Base-by-base conservation (phyloP, 2,888 invertebrate species). In the Pseudococcus longispinus region DNA sequence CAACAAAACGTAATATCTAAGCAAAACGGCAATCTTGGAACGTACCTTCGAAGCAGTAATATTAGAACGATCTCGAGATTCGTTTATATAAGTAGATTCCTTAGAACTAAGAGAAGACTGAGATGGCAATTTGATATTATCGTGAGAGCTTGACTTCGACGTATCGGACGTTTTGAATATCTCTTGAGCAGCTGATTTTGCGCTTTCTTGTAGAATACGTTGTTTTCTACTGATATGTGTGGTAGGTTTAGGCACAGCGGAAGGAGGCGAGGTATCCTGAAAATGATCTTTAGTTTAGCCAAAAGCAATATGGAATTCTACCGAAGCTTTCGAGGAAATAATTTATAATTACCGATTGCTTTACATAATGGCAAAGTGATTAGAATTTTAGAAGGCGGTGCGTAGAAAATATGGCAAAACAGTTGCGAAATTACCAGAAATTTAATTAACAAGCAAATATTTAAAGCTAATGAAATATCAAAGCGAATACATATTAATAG, bases 201-300 rank as follows among this genome's bases (percentile, higher is more conserved):
- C 44, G 32, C 86, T 86, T 65, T 88, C 87, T 83, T 88, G 88
- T 26, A 88, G 83, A 18, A 88, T 83, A 60, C 87, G 87, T 82
- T 88, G 88, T 42, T 88, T 88, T 15, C 88, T 83, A 0, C 87
- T 87, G 83, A 88, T 87, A 51, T 77, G 86, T 20, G 20, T 2
- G 32, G 55, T 55, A 9, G 80, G 77, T 51, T 86, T 86, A 1
- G 80, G 23, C 0, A 15, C 46, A 13, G 15, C 70, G 15, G 32
- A 18, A 20, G 65, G 42, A 8, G 42, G 32, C 2, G 77, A 18
- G 23, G 60, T 74, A 3, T 85, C 85, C 85, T 85, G 26, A 20
- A 85, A 85, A n/a, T 23, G 2, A 55, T 37, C 37, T 8, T 2
- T 37, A 8, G 5, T 37, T 37, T 9, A 37, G 37, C 55, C 18